These are phyloP conservation scores for Patella depressa DNA, from an alignment of 2,888 invertebrate genomes.

Conservation along the genomic window DNA sequence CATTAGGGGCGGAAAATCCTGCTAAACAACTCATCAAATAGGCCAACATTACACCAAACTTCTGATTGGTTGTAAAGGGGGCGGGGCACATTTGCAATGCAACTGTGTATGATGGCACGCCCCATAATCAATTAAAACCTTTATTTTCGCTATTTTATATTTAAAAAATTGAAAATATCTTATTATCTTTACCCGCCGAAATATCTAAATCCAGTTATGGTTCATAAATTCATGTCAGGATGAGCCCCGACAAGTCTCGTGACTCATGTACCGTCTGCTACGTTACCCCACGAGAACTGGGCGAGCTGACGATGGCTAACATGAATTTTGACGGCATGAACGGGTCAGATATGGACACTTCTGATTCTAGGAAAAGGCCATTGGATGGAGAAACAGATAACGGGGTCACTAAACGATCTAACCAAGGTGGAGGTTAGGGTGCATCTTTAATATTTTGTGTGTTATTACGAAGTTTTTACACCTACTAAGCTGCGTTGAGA, in stretches of 20 bases:
- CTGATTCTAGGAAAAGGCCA: conserved; percentile 71
- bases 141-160: neutral
- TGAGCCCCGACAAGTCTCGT: conserved; percentile 52
- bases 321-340: conserved; percentile 68
- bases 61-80: neutral
- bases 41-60: too few species aligned
- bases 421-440: conserved; percentile 69
- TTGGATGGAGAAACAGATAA: conserved; percentile 70
- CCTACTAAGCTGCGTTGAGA: conserved; percentile 46
- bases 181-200: neutral
- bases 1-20: too few species aligned
- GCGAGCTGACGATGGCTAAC: conserved; percentile 64
- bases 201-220: neutral
- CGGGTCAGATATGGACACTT: conserved; percentile 67
- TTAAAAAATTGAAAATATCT: neutral
- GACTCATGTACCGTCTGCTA: conserved; percentile 46
- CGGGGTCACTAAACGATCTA: conserved; percentile 70
- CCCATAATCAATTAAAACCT: neutral
- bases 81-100: conserved; percentile 7
- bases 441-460: conserved; percentile 48
- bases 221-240: conserved; percentile 16
- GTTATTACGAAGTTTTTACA: conserved; percentile 34
- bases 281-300: conserved; percentile 69
- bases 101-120: neutral
- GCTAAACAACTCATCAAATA: too few species aligned